Evolutionary conservation across 2,113 vertebrate genomes (phyloP).

Genomic region (Nibea coibor): DNA sequence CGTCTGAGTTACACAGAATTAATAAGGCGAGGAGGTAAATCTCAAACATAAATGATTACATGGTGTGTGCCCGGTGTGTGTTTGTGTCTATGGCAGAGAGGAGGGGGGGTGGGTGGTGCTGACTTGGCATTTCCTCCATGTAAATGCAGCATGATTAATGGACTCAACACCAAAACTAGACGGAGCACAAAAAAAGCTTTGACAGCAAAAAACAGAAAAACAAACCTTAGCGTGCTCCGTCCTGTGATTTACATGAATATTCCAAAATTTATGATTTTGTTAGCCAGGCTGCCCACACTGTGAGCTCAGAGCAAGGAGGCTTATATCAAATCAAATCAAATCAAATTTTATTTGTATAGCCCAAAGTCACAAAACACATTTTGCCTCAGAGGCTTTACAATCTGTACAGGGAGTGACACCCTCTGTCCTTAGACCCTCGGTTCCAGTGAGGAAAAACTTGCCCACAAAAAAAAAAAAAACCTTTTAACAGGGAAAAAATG

Average conservation of each 20-base stretch:
- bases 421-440: no score
- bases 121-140: slow-evolving; percentile 58
- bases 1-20: slow-evolving; percentile 7
- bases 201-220: slow-evolving; percentile 33
- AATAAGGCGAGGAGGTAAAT: slow-evolving; percentile 55
- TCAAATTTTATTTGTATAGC: no score
- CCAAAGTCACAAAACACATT: no score
- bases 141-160: slow-evolving; percentile 74
- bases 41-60: slow-evolving; percentile 65
- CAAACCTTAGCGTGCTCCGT: slow-evolving; percentile 1
- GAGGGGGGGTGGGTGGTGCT: slow-evolving; percentile 24
- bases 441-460: no score
- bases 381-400: no score
- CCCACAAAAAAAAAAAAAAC: no score
- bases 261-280: background rate
- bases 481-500: no score
- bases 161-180: slow-evolving; percentile 38
- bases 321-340: no score
- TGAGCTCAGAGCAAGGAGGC: no score
- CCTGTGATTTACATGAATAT: slow-evolving; percentile 22
- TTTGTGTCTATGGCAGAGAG: slow-evolving; percentile 10
- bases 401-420: no score
- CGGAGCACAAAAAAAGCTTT: slow-evolving; percentile 32
- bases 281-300: no score
- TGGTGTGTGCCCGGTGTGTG: slow-evolving; percentile 34